phyloP scores from a whole-genome alignment of 2,888 invertebrate genomes.

The Mesochorus sp. region DNA sequence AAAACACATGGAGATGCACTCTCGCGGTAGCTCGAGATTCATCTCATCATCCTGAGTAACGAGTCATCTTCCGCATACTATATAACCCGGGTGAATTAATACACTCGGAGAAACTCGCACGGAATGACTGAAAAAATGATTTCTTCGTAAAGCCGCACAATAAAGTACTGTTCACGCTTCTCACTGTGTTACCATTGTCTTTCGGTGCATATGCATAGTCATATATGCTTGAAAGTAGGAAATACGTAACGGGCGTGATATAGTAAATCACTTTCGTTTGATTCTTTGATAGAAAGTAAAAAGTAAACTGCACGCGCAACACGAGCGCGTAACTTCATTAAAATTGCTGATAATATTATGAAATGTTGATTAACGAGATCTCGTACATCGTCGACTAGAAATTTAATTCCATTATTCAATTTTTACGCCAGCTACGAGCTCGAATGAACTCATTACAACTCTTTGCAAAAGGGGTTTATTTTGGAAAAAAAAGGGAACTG shows the following conservation, averaged over 20 bases:
- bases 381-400: neutral
- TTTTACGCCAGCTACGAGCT: slow-evolving; percentile 26
- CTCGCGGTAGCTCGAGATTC: neutral
- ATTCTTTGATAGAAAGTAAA: slow-evolving; percentile 6
- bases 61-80: neutral
- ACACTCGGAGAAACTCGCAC: slow-evolving; percentile 9
- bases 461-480: neutral
- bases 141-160: neutral
- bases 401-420: slow-evolving; percentile 19
- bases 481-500: neutral
- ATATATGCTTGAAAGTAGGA: slow-evolving; percentile 38
- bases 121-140: slow-evolving; percentile 19
- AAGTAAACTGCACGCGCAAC: slow-evolving; percentile 24
- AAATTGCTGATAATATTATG: slow-evolving; percentile 49
- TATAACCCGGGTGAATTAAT: neutral
- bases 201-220: neutral
- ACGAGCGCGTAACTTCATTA: slow-evolving; percentile 18
- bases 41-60: slow-evolving; percentile 6
- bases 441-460: too few species aligned
- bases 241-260: slow-evolving; percentile 45
- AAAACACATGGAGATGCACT: neutral
- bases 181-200: slow-evolving; percentile 3
- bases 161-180: neutral
- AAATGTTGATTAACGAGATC: slow-evolving; percentile 40
- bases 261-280: slow-evolving; percentile 50